Conservation (phyloP, 2,888 invertebrate species). For the Drosophila pseudotalamancana region DNA sequence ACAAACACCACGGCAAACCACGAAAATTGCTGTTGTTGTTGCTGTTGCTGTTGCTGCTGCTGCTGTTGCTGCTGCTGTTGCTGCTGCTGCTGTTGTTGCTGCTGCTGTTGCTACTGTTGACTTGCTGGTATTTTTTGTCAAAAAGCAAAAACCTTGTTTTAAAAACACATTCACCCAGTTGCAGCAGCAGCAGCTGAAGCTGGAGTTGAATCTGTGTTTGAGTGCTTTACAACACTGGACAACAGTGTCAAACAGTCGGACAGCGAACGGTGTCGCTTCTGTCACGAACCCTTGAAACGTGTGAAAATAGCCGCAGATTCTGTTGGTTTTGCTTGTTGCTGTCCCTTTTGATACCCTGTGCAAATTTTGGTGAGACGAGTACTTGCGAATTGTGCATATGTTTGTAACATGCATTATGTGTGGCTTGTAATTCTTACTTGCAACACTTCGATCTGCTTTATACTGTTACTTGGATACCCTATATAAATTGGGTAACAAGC, state of each 20-base stretch:
- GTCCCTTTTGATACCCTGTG: constrained; percentile 8
- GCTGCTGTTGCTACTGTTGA: constrained; percentile 15
- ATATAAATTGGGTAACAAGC: too few species aligned
- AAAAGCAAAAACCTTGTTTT: constrained; percentile 33
- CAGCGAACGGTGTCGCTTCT: constrained; percentile 32
- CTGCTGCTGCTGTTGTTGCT: too few species aligned
- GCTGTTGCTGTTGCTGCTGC: too few species aligned
- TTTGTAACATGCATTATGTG: neutral
- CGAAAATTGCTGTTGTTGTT: constrained; percentile 21
- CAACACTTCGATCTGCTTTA: too few species aligned
- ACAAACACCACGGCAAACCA: constrained; percentile 54
- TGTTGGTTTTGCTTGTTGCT: constrained; percentile 31
- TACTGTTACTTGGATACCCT: too few species aligned
- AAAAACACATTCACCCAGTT: constrained; percentile 28
- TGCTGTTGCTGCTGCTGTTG: too few species aligned
- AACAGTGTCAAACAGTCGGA: constrained; percentile 48
- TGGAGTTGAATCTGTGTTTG: constrained; percentile 2
- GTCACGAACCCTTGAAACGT: constrained; percentile 59
- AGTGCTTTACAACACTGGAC: constrained; percentile 32
- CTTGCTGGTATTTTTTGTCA: constrained; percentile 26
- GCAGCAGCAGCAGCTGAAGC: constrained; percentile 15
- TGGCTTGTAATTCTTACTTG: too few species aligned
- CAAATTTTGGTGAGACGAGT: neutral
- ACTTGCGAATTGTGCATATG: too few species aligned
- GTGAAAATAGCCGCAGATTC: constrained; percentile 57